A percentile compares a stretch with the other conserved stretches of the same genome.
Conservation (phyloP, 2,888 invertebrate genomes). For the Lamproptera curius region DNA sequence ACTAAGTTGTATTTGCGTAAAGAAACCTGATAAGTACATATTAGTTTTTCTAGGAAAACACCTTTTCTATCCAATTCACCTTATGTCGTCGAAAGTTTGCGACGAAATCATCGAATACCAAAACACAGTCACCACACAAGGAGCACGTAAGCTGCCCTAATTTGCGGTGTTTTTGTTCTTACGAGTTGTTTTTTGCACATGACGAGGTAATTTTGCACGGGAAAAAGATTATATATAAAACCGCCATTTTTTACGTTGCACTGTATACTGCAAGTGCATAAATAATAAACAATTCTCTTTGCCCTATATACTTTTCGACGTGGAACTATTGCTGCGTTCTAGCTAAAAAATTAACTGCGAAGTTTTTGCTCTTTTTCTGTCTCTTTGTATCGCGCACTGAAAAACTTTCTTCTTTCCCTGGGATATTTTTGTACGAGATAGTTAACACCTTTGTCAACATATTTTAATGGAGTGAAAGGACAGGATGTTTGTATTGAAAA, state of each 20-base stretch:
- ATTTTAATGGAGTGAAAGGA: no score
- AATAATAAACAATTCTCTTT: slow-evolving; percentile 14
- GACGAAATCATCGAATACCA: slow-evolving; percentile 2
- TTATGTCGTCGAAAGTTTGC: background rate
- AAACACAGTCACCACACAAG: slow-evolving; percentile 3
- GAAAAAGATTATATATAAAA: slow-evolving; percentile 1
- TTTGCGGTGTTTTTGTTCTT: slow-evolving; percentile 6
- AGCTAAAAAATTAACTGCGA: slow-evolving; percentile 1
- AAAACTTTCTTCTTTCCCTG: background rate
- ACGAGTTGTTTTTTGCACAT: slow-evolving; percentile 3
- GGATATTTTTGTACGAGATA: background rate
- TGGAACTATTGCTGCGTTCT: slow-evolving; percentile 6
- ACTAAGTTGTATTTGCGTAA: background rate
- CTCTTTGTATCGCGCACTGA: background rate
- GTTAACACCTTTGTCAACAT: no score
- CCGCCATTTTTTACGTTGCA: slow-evolving; percentile 2
- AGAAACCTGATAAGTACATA: background rate
- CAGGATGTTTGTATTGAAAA: no score
- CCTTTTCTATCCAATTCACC: background rate
- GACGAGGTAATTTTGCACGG: slow-evolving; percentile 6
- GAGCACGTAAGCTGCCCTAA: slow-evolving; percentile 1
- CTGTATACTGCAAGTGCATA: slow-evolving; percentile 7
- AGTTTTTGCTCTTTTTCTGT: background rate
- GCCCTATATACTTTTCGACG: background rate
- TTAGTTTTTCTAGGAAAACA: background rate